These are phyloP conservation scores for Trematomus bernacchii DNA, from an alignment of 2,797 vertebrate genomes.

Conservation along the genomic window DNA sequence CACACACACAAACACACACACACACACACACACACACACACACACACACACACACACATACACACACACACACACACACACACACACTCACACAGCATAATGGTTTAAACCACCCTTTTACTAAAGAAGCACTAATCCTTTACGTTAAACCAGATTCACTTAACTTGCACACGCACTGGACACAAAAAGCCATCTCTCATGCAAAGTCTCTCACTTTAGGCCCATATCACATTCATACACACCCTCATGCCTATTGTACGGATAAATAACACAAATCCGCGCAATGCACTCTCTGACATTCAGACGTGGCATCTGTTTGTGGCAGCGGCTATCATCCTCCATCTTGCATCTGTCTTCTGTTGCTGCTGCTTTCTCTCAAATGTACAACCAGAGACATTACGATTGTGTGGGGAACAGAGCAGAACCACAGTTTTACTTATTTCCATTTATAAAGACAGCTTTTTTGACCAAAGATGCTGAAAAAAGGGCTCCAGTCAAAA, in stretches of 20 bases:
- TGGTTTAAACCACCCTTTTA: slow-evolving; percentile 64
- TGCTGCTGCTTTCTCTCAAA: slow-evolving; percentile 1
- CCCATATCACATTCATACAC: slow-evolving; percentile 54
- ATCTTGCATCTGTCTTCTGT: slow-evolving; percentile 38
- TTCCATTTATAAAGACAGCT: not conserved
- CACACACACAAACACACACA: slow-evolving; percentile 24
- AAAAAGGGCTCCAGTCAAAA: slow-evolving; percentile 6
- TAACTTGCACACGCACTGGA: slow-evolving; percentile 24
- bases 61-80: slow-evolving; percentile 33
- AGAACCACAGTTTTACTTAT: not conserved
- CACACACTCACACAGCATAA: not conserved
- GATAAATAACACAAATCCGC: slow-evolving; percentile 45
- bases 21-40: slow-evolving; percentile 27
- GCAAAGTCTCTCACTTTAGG: slow-evolving; percentile 37
- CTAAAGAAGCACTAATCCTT: slow-evolving; percentile 64
- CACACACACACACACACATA: slow-evolving; percentile 47
- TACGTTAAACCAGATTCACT: slow-evolving; percentile 67
- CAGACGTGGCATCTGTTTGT: slow-evolving; percentile 35
- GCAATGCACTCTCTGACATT: slow-evolving; percentile 54
- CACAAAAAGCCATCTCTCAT: slow-evolving; percentile 41
- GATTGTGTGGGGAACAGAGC: not conserved
- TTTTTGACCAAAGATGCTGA: not conserved
- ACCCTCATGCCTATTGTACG: slow-evolving; percentile 44
- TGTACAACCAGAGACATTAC: not conserved
- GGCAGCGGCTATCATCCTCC: slow-evolving; percentile 24